Evolutionary conservation across 2,888 invertebrate genomes (phyloP).

Genomic region (Mechanitis messenoides): DNA sequence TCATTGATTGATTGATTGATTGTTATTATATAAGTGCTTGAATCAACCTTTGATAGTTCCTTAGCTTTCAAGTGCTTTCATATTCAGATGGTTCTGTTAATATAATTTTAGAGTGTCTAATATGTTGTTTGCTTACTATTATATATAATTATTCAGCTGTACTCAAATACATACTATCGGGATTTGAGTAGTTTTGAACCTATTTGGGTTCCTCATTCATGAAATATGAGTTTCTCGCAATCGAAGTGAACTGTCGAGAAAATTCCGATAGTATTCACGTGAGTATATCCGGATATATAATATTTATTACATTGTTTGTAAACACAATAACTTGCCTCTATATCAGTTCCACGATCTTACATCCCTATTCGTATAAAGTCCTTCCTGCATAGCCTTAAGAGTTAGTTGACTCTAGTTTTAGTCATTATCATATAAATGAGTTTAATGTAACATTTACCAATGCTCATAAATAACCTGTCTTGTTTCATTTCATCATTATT

Average conservation of each 20-base stretch:
- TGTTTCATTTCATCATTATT: no score
- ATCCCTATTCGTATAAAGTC: not conserved
- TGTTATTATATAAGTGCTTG: slow-evolving; percentile 1
- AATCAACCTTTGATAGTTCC: slow-evolving; percentile 2
- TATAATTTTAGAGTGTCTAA: slow-evolving; percentile 20
- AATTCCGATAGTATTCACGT: no score
- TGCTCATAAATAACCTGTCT: no score
- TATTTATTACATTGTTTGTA: no score
- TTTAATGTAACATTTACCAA: not conserved
- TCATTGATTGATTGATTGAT: slow-evolving; percentile 4
- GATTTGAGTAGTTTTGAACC: no score
- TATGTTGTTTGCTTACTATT: not conserved
- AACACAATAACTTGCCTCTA: not conserved
- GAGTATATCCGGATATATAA: no score
- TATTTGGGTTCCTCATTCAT: no score
- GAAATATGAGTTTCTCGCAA: no score
- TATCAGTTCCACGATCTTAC: not conserved
- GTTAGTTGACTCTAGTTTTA: not conserved
- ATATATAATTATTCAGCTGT: no score
- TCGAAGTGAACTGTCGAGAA: no score
- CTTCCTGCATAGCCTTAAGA: slow-evolving; percentile 4
- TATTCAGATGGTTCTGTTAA: slow-evolving; percentile 16
- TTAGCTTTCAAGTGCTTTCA: not conserved
- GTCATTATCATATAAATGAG: not conserved
- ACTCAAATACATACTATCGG: no score